Evolutionary conservation across 2,113 vertebrate species (phyloP).

Genomic region (Grus americana): DNA sequence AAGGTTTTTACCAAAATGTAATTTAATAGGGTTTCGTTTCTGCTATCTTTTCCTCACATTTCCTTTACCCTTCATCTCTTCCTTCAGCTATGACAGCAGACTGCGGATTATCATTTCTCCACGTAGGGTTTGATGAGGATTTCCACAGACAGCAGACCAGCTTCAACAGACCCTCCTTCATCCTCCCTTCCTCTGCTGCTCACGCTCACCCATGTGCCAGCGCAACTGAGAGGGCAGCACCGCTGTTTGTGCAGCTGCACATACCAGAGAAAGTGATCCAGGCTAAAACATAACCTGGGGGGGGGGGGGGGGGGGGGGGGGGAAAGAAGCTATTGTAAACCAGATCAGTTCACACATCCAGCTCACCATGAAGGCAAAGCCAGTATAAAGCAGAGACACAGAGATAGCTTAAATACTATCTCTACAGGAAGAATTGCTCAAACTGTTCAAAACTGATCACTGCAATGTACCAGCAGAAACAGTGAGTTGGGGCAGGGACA

Average conservation of each 20-base stretch:
- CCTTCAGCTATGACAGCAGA: background rate
- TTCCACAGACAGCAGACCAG: background rate
- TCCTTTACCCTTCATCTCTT: background rate
- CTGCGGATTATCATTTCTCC: background rate
- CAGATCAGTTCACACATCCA: background rate
- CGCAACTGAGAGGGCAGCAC: background rate
- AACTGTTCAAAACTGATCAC: background rate
- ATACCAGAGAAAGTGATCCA: background rate
- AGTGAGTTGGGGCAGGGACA: background rate
- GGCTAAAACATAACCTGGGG: background rate
- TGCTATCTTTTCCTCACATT: background rate
- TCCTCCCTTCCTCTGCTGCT: background rate
- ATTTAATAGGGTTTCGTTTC: background rate
- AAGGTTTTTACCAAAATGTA: background rate
- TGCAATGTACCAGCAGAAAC: background rate
- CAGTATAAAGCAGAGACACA: background rate
- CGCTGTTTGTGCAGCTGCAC: background rate
- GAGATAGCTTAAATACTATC: background rate
- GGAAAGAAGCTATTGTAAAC: background rate
- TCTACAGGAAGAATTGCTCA: background rate
- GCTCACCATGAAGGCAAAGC: background rate
- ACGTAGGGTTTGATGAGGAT: background rate
- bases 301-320: no score
- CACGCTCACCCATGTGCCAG: background rate
- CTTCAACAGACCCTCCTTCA: background rate